phyloP scores from a whole-genome alignment of 2,888 invertebrate species.

The Sthenelais limicola region DNA sequence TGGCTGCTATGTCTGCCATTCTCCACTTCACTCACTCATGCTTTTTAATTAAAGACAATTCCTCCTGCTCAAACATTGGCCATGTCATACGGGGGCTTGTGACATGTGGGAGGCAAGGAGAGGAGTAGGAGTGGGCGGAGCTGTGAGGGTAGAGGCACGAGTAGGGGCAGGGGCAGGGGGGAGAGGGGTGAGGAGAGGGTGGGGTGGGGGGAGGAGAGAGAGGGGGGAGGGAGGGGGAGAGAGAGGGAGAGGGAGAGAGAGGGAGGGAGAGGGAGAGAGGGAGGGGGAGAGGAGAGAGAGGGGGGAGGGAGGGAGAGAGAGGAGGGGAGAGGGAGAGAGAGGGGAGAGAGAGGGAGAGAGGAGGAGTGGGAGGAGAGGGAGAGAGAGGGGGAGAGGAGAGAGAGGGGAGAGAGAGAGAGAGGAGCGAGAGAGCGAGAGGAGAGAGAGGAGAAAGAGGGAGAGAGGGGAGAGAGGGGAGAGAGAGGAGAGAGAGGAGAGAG shows the following conservation, averaged over 20 bases:
- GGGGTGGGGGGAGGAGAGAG: neutral
- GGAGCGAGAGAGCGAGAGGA: too few relatives aligned
- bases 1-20: too few relatives aligned
- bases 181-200: neutral
- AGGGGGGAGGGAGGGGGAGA: neutral
- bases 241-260: neutral
- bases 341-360: too few relatives aligned
- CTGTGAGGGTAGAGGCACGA: neutral
- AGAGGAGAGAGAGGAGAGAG: too few relatives aligned
- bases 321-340: too few relatives aligned
- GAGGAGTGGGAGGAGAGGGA: too few relatives aligned
- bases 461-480: too few relatives aligned
- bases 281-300: constrained; percentile 5
- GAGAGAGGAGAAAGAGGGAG: too few relatives aligned
- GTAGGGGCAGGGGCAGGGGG: neutral
- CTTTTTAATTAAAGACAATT: constrained; percentile 37
- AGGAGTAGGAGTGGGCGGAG: neutral
- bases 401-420: too few relatives aligned
- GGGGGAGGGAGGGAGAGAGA: constrained; percentile 6
- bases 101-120: neutral
- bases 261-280: neutral
- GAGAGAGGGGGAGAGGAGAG: too few relatives aligned
- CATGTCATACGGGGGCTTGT: neutral
- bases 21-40: too few relatives aligned
- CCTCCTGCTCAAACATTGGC: constrained; percentile 29